Evolutionary conservation across 1,140 invertebrate genomes (phyloP).

Genomic region (Leptopilina clavipes): DNA sequence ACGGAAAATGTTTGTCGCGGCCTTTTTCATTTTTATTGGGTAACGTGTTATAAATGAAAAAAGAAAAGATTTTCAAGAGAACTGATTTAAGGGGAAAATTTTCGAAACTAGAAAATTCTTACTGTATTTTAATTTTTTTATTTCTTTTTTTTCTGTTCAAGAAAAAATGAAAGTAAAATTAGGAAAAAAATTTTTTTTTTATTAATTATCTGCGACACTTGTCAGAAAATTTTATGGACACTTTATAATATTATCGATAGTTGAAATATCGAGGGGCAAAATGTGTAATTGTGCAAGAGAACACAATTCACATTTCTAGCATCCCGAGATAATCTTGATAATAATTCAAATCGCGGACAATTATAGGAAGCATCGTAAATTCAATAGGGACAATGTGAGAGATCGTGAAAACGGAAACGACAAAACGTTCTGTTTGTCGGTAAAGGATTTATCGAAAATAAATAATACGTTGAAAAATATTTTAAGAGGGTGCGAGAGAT

Average conservation of each 20-base stretch:
- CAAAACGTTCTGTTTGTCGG: conserved; percentile 18
- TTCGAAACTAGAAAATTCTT: too few species aligned
- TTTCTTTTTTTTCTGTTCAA: not conserved
- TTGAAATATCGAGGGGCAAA: not conserved
- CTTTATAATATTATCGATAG: not conserved
- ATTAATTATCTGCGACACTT: not conserved
- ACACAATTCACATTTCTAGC: not conserved
- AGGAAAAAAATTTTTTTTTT: not conserved
- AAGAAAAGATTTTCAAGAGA: too few species aligned
- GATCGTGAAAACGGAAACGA: not conserved
- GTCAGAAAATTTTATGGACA: not conserved
- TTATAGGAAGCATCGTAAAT: not conserved
- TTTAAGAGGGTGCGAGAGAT: not conserved
- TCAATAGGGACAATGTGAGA: not conserved
- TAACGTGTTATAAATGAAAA: too few species aligned
- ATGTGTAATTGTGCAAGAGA: not conserved
- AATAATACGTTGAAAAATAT: not conserved
- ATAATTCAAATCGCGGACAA: conserved; percentile 25
- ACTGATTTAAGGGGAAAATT: too few species aligned
- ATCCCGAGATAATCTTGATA: conserved; percentile 12
- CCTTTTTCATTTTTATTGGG: too few species aligned
- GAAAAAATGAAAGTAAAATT: not conserved
- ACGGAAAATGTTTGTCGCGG: too few species aligned
- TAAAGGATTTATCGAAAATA: not conserved
- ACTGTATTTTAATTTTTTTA: too few species aligned